Evolutionary conservation across 2,888 invertebrate genomes (phyloP).

Genomic region (Dusona sp.): DNA sequence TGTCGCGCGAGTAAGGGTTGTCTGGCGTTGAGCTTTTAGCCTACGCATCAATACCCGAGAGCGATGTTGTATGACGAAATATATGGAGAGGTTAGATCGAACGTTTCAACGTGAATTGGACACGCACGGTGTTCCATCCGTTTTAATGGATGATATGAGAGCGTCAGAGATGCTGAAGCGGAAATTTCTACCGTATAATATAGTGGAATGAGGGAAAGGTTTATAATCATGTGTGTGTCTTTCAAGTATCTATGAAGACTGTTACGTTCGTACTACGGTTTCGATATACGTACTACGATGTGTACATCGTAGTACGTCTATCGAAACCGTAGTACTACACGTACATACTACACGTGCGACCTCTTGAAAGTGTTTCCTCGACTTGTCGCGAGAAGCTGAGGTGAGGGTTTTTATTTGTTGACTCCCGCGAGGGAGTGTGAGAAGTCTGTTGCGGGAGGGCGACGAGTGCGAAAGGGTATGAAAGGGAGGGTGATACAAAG

Average conservation of each 20-base stretch:
- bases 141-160: conserved; percentile 30
- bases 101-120: neutral
- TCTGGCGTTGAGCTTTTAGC: conserved; percentile 20
- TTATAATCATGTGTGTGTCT: neutral
- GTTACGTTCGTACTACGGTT: conserved; percentile 8
- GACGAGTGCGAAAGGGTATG: conserved; percentile 4
- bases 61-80: neutral
- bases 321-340: neutral
- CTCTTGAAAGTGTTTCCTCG: conserved; percentile 24
- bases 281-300: neutral
- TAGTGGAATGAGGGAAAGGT: neutral
- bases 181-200: neutral
- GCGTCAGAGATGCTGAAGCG: neutral
- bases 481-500: neutral
- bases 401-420: conserved; percentile 83
- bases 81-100: neutral
- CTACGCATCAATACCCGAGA: conserved; percentile 8
- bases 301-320: conserved; percentile 2
- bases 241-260: neutral
- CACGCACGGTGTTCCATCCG: neutral
- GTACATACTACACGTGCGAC: conserved; percentile 28
- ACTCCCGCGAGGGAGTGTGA: conserved; percentile 63
- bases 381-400: conserved; percentile 37
- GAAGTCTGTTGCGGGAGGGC: conserved; percentile 7
- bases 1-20: neutral